Evolutionary conservation across 2,113 vertebrate species (phyloP).

Genomic region (Gadus chalcogrammus): DNA sequence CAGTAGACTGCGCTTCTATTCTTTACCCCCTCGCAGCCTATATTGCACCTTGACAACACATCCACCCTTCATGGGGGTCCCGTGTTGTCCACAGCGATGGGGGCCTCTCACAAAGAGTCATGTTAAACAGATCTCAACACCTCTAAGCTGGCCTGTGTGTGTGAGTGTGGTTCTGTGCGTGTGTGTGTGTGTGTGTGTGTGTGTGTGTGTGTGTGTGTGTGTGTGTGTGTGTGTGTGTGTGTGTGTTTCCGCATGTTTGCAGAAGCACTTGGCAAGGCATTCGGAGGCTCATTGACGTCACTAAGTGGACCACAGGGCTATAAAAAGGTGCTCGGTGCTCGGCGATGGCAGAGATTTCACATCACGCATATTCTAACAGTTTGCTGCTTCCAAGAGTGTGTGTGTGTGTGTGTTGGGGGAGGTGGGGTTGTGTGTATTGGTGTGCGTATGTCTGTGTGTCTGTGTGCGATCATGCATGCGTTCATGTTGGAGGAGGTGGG

Average conservation of each 20-base stretch:
- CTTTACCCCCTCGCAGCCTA: no score
- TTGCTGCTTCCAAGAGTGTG: neutral
- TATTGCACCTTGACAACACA: no score
- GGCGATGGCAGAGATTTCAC: neutral
- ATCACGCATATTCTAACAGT: neutral
- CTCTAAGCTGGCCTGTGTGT: neutral
- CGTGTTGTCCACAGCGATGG: no score
- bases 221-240: slow-evolving; percentile 8
- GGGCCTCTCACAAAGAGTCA: no score
- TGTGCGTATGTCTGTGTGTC: neutral
- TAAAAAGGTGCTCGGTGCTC: slow-evolving; percentile 38
- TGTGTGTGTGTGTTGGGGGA: neutral
- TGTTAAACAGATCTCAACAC: no score
- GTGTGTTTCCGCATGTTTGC: slow-evolving; percentile 4
- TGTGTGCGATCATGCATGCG: neutral
- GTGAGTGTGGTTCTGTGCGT: neutral
- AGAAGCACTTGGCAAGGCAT: slow-evolving; percentile 9
- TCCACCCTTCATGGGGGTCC: no score
- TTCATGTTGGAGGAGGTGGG: neutral
- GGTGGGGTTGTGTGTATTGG: neutral
- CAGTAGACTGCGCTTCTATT: no score
- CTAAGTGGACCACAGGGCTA: slow-evolving; percentile 32
- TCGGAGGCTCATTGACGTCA: slow-evolving; percentile 36
- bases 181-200: slow-evolving; percentile 8
- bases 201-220: slow-evolving; percentile 7